Base-by-base conservation (phyloP, 1,140 invertebrate species). In the Drosophila tristis region DNA sequence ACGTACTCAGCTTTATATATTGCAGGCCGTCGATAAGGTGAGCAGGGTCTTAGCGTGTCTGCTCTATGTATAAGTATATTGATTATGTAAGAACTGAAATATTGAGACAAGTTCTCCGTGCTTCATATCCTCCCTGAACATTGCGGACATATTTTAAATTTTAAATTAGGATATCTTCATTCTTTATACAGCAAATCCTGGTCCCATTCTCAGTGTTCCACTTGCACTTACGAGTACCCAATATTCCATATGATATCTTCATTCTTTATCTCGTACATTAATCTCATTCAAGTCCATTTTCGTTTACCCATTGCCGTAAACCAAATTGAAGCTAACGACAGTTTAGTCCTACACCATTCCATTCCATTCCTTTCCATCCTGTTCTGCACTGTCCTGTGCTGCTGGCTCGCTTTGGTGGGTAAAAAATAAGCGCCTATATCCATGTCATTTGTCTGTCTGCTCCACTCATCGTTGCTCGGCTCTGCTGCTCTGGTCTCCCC, bases 401-500 rank as follows among this genome's bases (percentile, higher is more conserved):
- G 31, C 50, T 23, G n/a, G 35, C 16, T 48, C 5, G n/a, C 70
- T 29, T 55, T 47, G 39, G 23, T 20, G 35, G 51, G 50, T 71
- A 70, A 78, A 77, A 73, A 66, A 60, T 67, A 74, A 78, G 58
- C 64, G 74, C 71, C 82, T 78, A 78, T 76, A 87, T 87, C 82
- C 76, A 79, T 84, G 79, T 79, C 84, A 87, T 87, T 87, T 89
- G 79, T 87, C 84, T 79, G 82, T 86, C 82, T 86, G 74, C 71
- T 44, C 29, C 50, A 63, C 44, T 35, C 68, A 39, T 45, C 66
- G 50, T 51, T n/a, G 44, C 25, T 56, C 42, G 45, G 31, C 31
- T 31, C 56, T n/a, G 44, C 25, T 56, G 31, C 45, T 20, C 43
- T 31, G n/a, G 23, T 31, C 57, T 68, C 64, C 74, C 61, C 54